Base-by-base conservation (phyloP, 2,113 vertebrate genomes). In the Nothocercus nigrocapillus region DNA sequence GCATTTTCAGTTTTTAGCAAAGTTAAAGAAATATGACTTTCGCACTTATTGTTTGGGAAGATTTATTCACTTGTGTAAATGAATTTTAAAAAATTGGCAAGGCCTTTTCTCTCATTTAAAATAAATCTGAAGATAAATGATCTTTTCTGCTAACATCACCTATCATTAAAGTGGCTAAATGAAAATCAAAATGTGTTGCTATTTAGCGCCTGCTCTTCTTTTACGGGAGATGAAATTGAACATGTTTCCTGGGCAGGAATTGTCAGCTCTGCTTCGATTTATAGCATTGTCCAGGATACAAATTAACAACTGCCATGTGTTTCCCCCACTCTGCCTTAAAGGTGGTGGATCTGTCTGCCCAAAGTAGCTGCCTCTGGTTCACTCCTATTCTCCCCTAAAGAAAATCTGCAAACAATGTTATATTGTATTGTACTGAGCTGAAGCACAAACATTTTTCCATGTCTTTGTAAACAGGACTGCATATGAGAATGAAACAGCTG, bases 1-100 rank as follows among this genome's bases (percentile, higher is more conserved):
- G 96, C 95, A 93, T 93, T 93, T 96, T 96, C 80, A 84, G 87
- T 90, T 91, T 95, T 96, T 90, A 94, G 87, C 66, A 88, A 96
- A 96, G 92, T 95, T 97, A 63, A 96, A 96, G 94, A 97, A 97
- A 95, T 96, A 97, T 67, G 90, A 96, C 93, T 96, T 95, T 92
- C 77, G 38, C 89, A 91, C 88, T 93, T 96, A 94, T 92, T 97
- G 92, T 97, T 95, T 96, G 8, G 18, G 87, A 96, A 96, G 95
- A 96, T 97, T 96, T 97, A 97, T 96, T 97, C 93, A 96, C 94
- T 94, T 94, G 90, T 92, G 89, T 95, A 97, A 97, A 97, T 96
- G 91, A 96, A 94, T 95, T 94, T 95, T 75, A n/a, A 95, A 96
- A 96, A 96, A 92, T 95, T 96, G 96, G 92, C 92, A 94, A 85